A percentile compares a stretch with the other conserved stretches of the same genome.
phyloP scores from a whole-genome alignment of 2,797 vertebrate species.

The Poeciliopsis infans region DNA sequence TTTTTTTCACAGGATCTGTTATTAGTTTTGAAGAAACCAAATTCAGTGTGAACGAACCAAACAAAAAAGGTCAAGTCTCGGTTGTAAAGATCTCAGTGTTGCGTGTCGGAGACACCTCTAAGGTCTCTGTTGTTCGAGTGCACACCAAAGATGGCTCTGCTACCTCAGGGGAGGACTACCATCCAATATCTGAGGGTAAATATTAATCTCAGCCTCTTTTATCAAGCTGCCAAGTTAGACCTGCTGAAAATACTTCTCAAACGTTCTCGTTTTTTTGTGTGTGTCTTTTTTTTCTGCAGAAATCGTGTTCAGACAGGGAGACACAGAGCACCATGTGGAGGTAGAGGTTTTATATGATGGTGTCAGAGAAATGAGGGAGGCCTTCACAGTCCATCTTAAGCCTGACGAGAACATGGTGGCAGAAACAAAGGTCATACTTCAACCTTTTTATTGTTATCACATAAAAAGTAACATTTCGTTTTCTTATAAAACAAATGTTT shows the following conservation, averaged over 20 bases:
- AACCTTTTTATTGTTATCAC: background rate
- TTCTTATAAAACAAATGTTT: background rate
- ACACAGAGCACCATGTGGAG: constrained; percentile 87
- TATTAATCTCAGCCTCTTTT: background rate
- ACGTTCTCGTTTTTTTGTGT: background rate
- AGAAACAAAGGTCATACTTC: constrained; percentile 87
- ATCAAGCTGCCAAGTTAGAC: constrained; percentile 6
- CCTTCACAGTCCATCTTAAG: constrained; percentile 93
- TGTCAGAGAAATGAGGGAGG: constrained; percentile 93
- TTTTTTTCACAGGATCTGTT: constrained; percentile 82
- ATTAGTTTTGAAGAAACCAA: constrained; percentile 92
- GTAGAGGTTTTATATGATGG: constrained; percentile 92
- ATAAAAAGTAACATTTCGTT: constrained; percentile 11
- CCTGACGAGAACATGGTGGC: constrained; percentile 97
- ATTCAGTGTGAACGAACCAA: constrained; percentile 92
- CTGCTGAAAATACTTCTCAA: background rate
- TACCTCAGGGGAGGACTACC: constrained; percentile 94
- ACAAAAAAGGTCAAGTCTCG: constrained; percentile 82
- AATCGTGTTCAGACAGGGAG: constrained; percentile 91
- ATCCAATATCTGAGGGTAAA: constrained; percentile 85
- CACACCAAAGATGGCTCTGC: constrained; percentile 98
- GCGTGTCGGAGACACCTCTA: constrained; percentile 90
- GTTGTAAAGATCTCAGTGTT: constrained; percentile 88
- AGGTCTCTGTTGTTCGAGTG: constrained; percentile 91
- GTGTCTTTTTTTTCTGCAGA: constrained; percentile 73